Evolutionary conservation across 2,797 vertebrate genomes (phyloP), one percentile per base, ranked within the genome.

Genomic region (Rhincodon typus): DNA sequence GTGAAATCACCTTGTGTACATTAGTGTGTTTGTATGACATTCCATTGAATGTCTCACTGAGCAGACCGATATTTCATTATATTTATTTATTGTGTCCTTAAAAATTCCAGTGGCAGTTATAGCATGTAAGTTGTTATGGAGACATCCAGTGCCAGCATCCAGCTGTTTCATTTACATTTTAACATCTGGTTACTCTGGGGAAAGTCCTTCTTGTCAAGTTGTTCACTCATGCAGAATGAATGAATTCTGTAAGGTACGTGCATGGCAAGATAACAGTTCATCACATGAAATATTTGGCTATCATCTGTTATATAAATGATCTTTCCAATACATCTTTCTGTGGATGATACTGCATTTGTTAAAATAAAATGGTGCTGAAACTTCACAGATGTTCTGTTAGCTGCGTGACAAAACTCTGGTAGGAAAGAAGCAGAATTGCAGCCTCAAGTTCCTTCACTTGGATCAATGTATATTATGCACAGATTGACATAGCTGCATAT

Each of bases 161-260:
- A 95, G 94, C 94, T 95, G 70, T 74, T 94, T 94, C 38, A 74
- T 50, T 72, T 74, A 53, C 77, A 30, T n/a, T 77, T 95, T 74
- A 72, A 95, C 69, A 69, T 93, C 69, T 95, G 69, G 70, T 77
- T 72, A 46, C 94, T 95, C 94, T 53, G 30, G 42, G 46, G 69
- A 95, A 95, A 74, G 46, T 95, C 42, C 17, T 72, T 77, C 38
- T 21, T 50, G 42, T 74, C 69, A 74, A 27, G 42, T 72, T 74
- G 69, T 72, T 95, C 70, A 50, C 50, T 95, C 25, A 74, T 95
- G 69, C 70, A 77, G 38, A n/a, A 77, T 72, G 10, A 77, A 95
- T 74, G 50, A 74, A 57, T 95, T 77, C 10, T 17, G 70, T 25
- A 69, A 93, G 19, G n/a, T 93, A 23, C 46, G 53, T 74, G 94